Evolutionary conservation across 2,888 invertebrate genomes (phyloP).

Genomic region (Drosophila fulvimacula): DNA sequence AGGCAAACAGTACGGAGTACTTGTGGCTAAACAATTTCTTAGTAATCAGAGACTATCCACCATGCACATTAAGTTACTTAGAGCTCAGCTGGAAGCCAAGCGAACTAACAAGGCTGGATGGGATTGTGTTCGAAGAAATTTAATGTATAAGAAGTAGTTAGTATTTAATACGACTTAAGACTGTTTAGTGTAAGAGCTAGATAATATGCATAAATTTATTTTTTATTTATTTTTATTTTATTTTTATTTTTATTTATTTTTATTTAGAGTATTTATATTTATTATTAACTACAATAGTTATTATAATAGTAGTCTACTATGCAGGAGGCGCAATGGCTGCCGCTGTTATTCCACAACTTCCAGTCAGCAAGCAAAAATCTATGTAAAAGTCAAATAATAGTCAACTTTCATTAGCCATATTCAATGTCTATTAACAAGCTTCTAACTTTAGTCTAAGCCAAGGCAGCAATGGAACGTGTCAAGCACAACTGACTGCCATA

Average conservation of each 20-base stretch:
- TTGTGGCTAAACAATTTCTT: conserved; percentile 60
- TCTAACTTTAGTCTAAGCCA: neutral
- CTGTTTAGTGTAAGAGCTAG: no score
- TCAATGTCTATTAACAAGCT: neutral
- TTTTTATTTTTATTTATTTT: no score
- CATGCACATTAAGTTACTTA: conserved; percentile 14
- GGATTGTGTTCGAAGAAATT: no score
- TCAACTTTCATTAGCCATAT: conserved; percentile 6
- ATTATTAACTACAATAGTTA: no score
- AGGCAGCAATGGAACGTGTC: conserved; percentile 7
- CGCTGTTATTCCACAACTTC: neutral
- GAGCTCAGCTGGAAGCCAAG: neutral
- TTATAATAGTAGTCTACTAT: neutral
- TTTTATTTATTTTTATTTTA: no score
- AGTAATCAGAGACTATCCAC: conserved; percentile 43
- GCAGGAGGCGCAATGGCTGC: neutral
- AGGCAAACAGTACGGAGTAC: conserved; percentile 14
- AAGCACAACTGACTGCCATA: neutral
- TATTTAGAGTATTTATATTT: no score
- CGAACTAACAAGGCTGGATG: no score
- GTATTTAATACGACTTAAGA: no score
- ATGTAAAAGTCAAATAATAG: conserved; percentile 2
- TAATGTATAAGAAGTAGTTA: no score
- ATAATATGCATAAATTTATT: no score
- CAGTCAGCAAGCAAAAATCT: neutral